Conservation (phyloP, 2,888 invertebrate species). For the Leucozona laternaria region DNA sequence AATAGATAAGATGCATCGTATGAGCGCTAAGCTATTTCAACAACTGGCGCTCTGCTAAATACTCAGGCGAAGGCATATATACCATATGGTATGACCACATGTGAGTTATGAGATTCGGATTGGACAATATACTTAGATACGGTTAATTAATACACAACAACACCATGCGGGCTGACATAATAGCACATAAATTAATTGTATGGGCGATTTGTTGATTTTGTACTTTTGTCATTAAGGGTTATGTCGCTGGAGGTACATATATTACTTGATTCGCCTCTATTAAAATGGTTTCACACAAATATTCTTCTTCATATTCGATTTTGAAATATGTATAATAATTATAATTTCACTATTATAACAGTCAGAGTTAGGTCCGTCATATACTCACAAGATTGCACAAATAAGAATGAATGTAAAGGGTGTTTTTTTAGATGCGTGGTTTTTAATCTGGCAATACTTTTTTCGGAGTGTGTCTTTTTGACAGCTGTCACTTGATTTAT, state of each 20-base stretch:
- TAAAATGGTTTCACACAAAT: background rate
- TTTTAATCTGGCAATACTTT: too few species aligned
- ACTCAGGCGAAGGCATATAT: background rate
- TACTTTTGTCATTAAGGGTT: background rate
- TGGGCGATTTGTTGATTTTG: background rate
- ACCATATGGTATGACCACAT: slow-evolving; percentile 17
- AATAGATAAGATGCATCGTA: slow-evolving; percentile 23
- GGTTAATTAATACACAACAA: background rate
- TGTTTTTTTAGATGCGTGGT: too few species aligned
- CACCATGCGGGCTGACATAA: background rate
- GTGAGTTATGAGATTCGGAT: background rate
- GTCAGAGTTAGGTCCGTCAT: too few species aligned
- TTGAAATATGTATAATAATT: too few species aligned
- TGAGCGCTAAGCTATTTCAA: slow-evolving; percentile 1
- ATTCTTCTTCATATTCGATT: background rate
- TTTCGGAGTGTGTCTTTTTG: too few species aligned
- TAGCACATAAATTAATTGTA: too few species aligned
- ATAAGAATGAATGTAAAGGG: too few species aligned
- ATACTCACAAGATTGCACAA: too few species aligned
- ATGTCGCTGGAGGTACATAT: background rate
- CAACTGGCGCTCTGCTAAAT: slow-evolving; percentile 52
- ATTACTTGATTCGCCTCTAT: background rate
- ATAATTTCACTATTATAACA: too few species aligned
- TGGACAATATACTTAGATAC: background rate
- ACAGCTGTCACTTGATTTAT: too few species aligned